These are phyloP conservation scores for Melanchra persicariae DNA, from an alignment of 2,888 invertebrate genomes.

Conservation along the genomic window DNA sequence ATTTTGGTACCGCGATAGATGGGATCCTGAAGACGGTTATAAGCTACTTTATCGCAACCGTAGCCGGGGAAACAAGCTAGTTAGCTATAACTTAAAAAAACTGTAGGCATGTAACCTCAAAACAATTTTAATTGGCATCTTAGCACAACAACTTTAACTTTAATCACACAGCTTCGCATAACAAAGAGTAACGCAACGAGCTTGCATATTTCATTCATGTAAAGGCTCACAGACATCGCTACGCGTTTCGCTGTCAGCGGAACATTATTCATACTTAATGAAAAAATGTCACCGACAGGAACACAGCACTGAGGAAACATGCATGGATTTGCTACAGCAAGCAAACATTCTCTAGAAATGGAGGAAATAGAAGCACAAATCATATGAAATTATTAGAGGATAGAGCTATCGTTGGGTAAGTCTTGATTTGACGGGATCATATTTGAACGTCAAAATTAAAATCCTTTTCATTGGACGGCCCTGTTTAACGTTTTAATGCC, in stretches of 20 bases:
- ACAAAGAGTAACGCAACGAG: conserved; percentile 29
- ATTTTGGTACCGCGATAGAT: no score
- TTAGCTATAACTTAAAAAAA: no score
- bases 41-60: no score
- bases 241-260: conserved; percentile 59
- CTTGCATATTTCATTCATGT: conserved; percentile 64
- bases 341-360: conserved; percentile 39
- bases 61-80: no score
- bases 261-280: conserved; percentile 69
- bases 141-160: conserved; percentile 48
- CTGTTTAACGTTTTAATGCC: no score
- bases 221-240: conserved; percentile 58
- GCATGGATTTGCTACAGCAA: conserved; percentile 44
- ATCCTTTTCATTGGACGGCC: no score
- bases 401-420: background rate
- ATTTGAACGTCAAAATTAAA: no score
- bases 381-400: background rate
- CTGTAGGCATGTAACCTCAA: background rate
- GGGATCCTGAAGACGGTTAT: no score
- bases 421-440: background rate
- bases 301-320: conserved; percentile 39
- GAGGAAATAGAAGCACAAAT: conserved; percentile 11
- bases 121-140: conserved; percentile 38
- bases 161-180: conserved; percentile 51
- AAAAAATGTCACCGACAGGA: conserved; percentile 67